Percentiles rank a stretch among this genome's conserved stretches.
phyloP scores from a whole-genome alignment of 1,140 invertebrate genomes.

The Neuroterus valhalla region DNA sequence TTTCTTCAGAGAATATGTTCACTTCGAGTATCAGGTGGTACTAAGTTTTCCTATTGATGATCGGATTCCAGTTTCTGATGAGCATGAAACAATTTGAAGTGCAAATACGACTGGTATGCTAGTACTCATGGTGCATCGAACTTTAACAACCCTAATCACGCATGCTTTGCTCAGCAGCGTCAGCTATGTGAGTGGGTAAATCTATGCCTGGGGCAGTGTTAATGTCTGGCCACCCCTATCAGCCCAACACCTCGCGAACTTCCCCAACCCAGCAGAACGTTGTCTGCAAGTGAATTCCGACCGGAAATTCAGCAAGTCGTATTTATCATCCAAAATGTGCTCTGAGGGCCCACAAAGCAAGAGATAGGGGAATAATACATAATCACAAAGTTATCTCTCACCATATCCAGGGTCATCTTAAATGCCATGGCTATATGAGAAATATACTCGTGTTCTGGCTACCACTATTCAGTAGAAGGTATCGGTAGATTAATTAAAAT shows the following conservation, averaged over 20 bases:
- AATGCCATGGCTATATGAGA: slow-evolving; percentile 1
- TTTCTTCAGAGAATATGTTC: too few species aligned
- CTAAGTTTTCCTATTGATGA: too few species aligned
- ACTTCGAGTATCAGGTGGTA: too few species aligned
- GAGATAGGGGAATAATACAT: slow-evolving; percentile 42
- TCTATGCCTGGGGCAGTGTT: neutral
- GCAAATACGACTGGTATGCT: slow-evolving; percentile 25
- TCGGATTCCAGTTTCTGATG: neutral
- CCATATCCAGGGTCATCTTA: slow-evolving; percentile 42
- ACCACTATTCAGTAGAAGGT: too few species aligned
- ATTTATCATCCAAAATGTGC: slow-evolving; percentile 51
- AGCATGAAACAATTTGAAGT: neutral
- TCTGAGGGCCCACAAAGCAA: slow-evolving; percentile 32
- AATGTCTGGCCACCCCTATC: neutral
- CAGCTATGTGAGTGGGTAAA: too few species aligned
- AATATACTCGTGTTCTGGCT: too few species aligned
- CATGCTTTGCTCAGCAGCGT: neutral
- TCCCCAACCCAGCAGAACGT: neutral
- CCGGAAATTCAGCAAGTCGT: slow-evolving; percentile 44
- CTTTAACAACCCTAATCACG: slow-evolving; percentile 9
- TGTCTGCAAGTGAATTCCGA: slow-evolving; percentile 36
- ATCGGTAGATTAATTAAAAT: too few species aligned
- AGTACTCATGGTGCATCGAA: slow-evolving; percentile 14
- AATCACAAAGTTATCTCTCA: slow-evolving; percentile 43
- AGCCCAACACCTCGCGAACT: slow-evolving; percentile 5